Conservation (phyloP, 2,797 vertebrate genomes). For the Tokudaia muenninki region DNA sequence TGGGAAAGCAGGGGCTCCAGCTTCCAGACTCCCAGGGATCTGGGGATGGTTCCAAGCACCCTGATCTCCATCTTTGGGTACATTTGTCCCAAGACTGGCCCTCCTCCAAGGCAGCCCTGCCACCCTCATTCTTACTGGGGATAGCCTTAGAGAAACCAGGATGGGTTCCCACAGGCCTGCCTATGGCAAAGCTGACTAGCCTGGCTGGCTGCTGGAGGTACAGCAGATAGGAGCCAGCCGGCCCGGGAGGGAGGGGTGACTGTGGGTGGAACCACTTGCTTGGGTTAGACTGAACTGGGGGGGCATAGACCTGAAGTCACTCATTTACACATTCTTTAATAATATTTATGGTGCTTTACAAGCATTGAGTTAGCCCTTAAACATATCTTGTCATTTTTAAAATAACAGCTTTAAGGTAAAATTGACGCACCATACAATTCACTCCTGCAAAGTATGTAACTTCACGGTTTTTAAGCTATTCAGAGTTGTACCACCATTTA, state of each 20-base stretch:
- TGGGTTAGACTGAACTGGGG: neutral
- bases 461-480: neutral
- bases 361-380: slow-evolving; percentile 48
- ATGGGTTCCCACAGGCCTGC: neutral
- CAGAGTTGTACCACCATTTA: neutral
- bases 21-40: neutral
- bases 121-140: neutral
- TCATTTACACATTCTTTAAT: neutral
- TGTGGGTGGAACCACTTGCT: neutral
- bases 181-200: slow-evolving; percentile 2
- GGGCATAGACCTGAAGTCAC: neutral
- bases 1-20: neutral
- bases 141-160: neutral
- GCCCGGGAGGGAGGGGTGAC: neutral
- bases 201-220: neutral
- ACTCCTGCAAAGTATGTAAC: neutral
- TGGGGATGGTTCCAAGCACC: neutral
- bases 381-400: slow-evolving; percentile 43
- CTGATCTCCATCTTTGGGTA: neutral
- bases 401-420: slow-evolving; percentile 51
- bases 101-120: neutral
- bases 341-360: slow-evolving; percentile 2
- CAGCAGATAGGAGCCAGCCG: neutral
- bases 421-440: slow-evolving; percentile 7
- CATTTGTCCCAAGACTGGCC: neutral